Percentiles rank a stretch among this genome's conserved stretches.
Conservation (phyloP, 2,888 invertebrate genomes). For the Trissolcus japonicus region DNA sequence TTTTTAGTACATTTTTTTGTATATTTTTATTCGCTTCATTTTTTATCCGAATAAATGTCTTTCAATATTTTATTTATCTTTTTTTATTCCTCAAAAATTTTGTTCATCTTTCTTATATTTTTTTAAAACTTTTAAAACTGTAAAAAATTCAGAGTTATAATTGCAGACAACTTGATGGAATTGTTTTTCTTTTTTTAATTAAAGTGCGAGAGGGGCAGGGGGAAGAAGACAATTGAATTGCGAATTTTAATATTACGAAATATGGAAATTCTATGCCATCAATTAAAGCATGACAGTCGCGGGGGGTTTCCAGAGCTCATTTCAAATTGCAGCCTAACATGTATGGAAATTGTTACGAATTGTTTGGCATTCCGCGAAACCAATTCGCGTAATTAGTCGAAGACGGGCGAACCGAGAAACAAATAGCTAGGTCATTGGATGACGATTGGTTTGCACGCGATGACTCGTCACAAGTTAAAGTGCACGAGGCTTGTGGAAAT, state of each 20-base stretch:
- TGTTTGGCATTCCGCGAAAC: constrained; percentile 41
- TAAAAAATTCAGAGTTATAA: too few species aligned
- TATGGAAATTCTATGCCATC: too few species aligned
- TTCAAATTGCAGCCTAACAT: constrained; percentile 15
- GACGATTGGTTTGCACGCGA: constrained; percentile 56
- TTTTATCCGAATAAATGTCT: too few species aligned
- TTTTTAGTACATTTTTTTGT: too few species aligned
- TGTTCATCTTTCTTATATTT: constrained; percentile 4
- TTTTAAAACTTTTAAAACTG: too few species aligned
- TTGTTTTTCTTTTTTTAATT: too few species aligned
- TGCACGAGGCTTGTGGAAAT: constrained; percentile 47
- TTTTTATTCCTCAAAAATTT: constrained; percentile 13
- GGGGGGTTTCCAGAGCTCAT: constrained; percentile 25
- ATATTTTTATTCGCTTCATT: too few species aligned
- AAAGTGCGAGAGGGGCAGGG: too few species aligned
- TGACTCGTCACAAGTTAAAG: constrained; percentile 57
- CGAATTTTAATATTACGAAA: too few species aligned
- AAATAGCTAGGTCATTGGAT: constrained; percentile 54
- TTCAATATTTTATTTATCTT: too few species aligned
- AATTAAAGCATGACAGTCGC: constrained; percentile 27
- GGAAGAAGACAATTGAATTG: too few species aligned
- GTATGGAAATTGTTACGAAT: constrained; percentile 45
- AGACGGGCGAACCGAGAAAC: constrained; percentile 51
- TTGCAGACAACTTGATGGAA: too few species aligned
- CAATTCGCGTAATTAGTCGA: constrained; percentile 50